phyloP scores from a whole-genome alignment of 2,888 invertebrate genomes.

The Macaria notata region DNA sequence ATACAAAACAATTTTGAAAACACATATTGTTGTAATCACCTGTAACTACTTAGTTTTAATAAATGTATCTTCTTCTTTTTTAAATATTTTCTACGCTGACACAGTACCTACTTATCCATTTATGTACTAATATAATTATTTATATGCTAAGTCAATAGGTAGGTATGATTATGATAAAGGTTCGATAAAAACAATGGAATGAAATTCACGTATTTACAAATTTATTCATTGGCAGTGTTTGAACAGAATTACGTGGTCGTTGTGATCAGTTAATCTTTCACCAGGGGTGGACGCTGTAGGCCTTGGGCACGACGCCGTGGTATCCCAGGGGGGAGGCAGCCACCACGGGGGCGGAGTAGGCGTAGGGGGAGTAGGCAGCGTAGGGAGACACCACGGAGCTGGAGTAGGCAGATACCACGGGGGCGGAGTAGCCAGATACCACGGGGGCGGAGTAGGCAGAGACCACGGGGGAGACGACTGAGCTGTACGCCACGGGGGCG shows the following conservation, averaged over 20 bases:
- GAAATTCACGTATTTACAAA: slow-evolving; percentile 14
- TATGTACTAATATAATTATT: too few species aligned
- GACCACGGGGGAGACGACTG: slow-evolving; percentile 40
- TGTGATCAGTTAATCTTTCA: slow-evolving; percentile 27
- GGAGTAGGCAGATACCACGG: slow-evolving; percentile 38
- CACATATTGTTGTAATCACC: too few species aligned
- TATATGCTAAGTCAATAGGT: too few species aligned
- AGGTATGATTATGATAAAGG: not conserved
- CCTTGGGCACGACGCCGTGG: slow-evolving; percentile 40
- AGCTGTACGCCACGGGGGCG: slow-evolving; percentile 44
- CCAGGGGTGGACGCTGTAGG: slow-evolving; percentile 46
- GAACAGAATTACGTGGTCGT: slow-evolving; percentile 4
- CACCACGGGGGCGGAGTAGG: slow-evolving; percentile 24
- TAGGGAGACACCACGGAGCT: slow-evolving; percentile 34
- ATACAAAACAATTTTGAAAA: too few species aligned
- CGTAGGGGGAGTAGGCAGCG: slow-evolving; percentile 20
- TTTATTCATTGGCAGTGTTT: slow-evolving; percentile 24
- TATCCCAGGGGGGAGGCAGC: slow-evolving; percentile 32
- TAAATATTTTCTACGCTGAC: too few species aligned
- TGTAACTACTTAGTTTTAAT: too few species aligned
- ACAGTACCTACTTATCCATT: too few species aligned
- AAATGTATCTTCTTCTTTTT: too few species aligned
- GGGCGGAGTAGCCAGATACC: slow-evolving; percentile 32
- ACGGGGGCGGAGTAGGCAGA: slow-evolving; percentile 37
- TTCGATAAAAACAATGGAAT: not conserved